These are phyloP conservation scores for Gambusia affinis DNA, from an alignment of 2,113 vertebrate species.

Conservation along the genomic window DNA sequence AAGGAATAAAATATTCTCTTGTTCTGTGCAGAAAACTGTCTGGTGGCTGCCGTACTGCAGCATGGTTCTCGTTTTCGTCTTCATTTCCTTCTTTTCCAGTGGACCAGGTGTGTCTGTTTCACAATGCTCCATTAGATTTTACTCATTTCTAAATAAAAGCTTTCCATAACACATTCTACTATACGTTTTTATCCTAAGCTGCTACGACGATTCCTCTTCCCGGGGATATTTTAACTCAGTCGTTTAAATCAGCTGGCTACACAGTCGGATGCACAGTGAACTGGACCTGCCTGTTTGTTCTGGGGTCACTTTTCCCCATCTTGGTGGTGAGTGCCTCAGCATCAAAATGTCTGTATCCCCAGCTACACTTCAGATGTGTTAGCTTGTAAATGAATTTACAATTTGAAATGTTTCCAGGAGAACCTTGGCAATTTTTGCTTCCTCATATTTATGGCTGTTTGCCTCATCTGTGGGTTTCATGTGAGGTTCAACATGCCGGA, in stretches of 20 bases:
- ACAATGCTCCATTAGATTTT: neutral
- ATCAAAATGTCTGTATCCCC: neutral
- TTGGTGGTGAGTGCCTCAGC: constrained; percentile 79
- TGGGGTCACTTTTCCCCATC: constrained; percentile 84
- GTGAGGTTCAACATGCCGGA: constrained; percentile 78
- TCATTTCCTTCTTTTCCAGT: constrained; percentile 78
- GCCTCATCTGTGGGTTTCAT: constrained; percentile 67
- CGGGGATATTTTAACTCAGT: constrained; percentile 83
- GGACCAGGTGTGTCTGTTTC: constrained; percentile 78
- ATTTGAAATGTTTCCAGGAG: constrained; percentile 63
- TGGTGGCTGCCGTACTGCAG: constrained; percentile 85
- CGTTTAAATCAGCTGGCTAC: constrained; percentile 80
- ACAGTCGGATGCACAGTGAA: constrained; percentile 71
- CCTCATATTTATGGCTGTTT: constrained; percentile 83
- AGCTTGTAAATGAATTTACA: neutral
- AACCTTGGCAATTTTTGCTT: constrained; percentile 82
- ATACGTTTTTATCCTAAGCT: constrained; percentile 68
- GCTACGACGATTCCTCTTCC: constrained; percentile 72
- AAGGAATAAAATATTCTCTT: constrained; percentile 2
- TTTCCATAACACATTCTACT: neutral
- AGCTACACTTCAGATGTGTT: neutral
- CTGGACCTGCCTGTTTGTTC: constrained; percentile 81
- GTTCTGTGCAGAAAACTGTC: constrained; percentile 62
- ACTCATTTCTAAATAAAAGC: constrained; percentile 2
- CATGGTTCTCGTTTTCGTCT: constrained; percentile 82